Evolutionary conservation across 2,113 vertebrate genomes (phyloP), one percentile per base, ranked within the genome.

Genomic region (Scartelaos histophorus): DNA sequence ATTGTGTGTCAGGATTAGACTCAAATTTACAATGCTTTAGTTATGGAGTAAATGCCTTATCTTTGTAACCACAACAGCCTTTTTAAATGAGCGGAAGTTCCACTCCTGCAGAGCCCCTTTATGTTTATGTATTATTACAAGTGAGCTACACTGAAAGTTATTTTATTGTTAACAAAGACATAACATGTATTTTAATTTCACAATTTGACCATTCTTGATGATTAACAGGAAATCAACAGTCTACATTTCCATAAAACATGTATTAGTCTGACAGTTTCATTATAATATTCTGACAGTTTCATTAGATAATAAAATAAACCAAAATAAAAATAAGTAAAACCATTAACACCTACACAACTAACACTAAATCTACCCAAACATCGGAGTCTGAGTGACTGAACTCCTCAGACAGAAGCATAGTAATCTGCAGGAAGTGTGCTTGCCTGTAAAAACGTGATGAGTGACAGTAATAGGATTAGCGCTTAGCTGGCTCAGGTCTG

Each of bases 401-500:
- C 7, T 15, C 7, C n/a, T 1, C 51, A 53, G 22, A 19, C 35
- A 38, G 60, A 35, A 9, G 60, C 9, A 64, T 64, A 64, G 60
- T 38, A 19, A 61, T 29, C 61, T 79, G 29, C 13, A 17, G 29
- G 80, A 76, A 71, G 77, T 75, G 70, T 81, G 67, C 61, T 43
- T 43, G 38, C 38, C 68, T 66, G 74, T 58, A 68, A 61, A 81
- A 81, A 76, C 66, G 21, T 80, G 85, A 75, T 80, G 84, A 77
- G 21, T 35, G 74, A 51, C 70, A 49, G 51, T 90, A 88, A 90
- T 85, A 75, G 83, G 90, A 91, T 92, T 85, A 78, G 58, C 49
- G 57, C 69, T 78, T 78, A 87, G 82, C 76, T 79, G 82, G 91
- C 75, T 88, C 79, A 89, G 54, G 77, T 75, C 66, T 71, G 76